Percentiles rank a stretch among this genome's conserved stretches.
Evolutionary conservation across 2,888 invertebrate species (phyloP).

Genomic region (Drosophila greeni): DNA sequence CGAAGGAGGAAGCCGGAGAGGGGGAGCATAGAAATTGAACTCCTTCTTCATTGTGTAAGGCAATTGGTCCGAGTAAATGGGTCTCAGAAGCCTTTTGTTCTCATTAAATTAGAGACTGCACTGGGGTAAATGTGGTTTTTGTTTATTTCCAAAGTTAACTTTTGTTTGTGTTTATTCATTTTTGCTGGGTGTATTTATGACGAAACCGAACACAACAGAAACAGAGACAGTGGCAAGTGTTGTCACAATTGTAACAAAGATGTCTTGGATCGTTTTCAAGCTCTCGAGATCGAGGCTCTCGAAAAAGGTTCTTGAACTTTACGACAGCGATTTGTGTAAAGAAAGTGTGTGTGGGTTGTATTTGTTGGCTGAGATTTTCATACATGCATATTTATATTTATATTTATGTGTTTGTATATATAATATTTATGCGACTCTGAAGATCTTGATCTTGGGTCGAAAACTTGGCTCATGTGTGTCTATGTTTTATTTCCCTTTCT

Average conservation of each 20-base stretch:
- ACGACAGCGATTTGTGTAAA: slow-evolving; percentile 41
- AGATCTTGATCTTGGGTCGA: slow-evolving; percentile 58
- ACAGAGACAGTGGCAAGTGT: slow-evolving; percentile 46
- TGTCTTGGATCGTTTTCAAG: slow-evolving; percentile 54
- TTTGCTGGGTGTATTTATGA: slow-evolving; percentile 3
- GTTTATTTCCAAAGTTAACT: not conserved
- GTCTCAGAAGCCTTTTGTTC: slow-evolving; percentile 6
- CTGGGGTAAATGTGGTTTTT: not conserved
- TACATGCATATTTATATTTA: slow-evolving; percentile 30
- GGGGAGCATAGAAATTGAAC: slow-evolving; percentile 9
- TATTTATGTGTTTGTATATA: slow-evolving; percentile 13
- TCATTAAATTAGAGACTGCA: slow-evolving; percentile 19
- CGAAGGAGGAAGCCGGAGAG: no score
- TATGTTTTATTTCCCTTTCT: slow-evolving; percentile 58
- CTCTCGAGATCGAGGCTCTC: slow-evolving; percentile 45
- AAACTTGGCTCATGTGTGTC: slow-evolving; percentile 10
- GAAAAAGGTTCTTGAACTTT: slow-evolving; percentile 67
- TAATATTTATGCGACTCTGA: slow-evolving; percentile 16
- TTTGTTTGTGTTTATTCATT: not conserved
- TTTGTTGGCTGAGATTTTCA: slow-evolving; percentile 19
- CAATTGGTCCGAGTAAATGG: slow-evolving; percentile 15
- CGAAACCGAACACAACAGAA: slow-evolving; percentile 9
- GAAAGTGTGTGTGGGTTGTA: slow-evolving; percentile 60
- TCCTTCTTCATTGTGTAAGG: slow-evolving; percentile 22
- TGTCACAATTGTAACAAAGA: slow-evolving; percentile 49